Percentiles rank a stretch among this genome's conserved stretches.
Conservation (phyloP, 1,140 invertebrate genomes). For the Saccostrea echinata region DNA sequence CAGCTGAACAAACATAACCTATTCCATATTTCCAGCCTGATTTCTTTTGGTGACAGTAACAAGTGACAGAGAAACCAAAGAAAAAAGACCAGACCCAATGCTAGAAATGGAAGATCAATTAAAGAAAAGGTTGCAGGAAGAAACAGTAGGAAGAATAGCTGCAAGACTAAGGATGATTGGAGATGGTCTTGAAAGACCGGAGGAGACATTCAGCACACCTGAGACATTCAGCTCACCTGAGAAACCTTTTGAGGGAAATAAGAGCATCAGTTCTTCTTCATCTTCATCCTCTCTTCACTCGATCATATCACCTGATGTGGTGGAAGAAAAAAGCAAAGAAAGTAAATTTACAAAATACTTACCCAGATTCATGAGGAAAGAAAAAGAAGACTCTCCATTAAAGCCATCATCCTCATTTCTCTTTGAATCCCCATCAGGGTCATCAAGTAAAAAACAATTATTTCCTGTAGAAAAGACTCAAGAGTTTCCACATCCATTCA, state of each 20-base stretch:
- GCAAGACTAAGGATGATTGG: too few relatives aligned
- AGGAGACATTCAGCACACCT: neutral
- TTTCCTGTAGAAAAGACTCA: neutral
- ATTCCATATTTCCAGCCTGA: conserved; percentile 34
- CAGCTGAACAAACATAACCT: conserved; percentile 15
- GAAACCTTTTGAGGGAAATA: neutral
- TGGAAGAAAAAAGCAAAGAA: neutral
- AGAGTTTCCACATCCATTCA: neutral
- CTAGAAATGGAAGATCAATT: neutral
- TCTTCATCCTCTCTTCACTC: conserved; percentile 17
- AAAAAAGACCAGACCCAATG: neutral
- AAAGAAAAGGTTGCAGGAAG: neutral
- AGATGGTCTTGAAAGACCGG: neutral
- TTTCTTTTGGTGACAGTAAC: conserved; percentile 37
- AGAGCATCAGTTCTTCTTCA: neutral
- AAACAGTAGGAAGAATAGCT: neutral
- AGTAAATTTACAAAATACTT: neutral
- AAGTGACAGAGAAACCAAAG: neutral
- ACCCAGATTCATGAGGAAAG: neutral
- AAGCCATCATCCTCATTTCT: neutral
- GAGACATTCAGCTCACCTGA: neutral
- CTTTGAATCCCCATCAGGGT: neutral
- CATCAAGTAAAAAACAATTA: neutral
- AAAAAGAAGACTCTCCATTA: neutral
- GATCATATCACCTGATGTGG: neutral